A percentile compares a stretch with the other conserved stretches of the same genome.
These are phyloP conservation scores for Euproctis similis DNA, from an alignment of 2,888 invertebrate species.

Conservation along the genomic window DNA sequence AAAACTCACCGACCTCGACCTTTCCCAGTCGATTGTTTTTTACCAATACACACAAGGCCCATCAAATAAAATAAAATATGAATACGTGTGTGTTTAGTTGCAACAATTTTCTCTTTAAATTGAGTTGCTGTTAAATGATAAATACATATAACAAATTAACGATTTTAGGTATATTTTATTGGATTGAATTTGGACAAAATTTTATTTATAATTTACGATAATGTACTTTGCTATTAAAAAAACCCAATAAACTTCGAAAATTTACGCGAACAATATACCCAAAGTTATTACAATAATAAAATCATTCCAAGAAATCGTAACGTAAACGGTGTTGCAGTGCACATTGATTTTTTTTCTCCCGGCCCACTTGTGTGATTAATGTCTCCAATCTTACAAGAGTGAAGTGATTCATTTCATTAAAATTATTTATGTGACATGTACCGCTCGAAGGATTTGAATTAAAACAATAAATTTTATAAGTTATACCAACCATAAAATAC, in stretches of 20 bases:
- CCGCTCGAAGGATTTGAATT: slow-evolving; percentile 4
- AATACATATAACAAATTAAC: slow-evolving; percentile 1
- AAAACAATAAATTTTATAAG: not conserved
- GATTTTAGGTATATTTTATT: slow-evolving; percentile 1
- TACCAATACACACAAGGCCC: no score
- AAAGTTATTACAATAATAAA: slow-evolving; percentile 16
- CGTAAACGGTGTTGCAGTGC: slow-evolving; percentile 15
- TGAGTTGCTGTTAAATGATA: no score
- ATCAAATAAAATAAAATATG: no score
- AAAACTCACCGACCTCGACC: no score
- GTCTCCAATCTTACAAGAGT: slow-evolving; percentile 27
- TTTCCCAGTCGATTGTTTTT: no score
- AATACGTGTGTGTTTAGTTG: no score
- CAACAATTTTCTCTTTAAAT: no score
- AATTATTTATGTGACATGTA: slow-evolving; percentile 26
- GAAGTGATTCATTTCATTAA: slow-evolving; percentile 26
- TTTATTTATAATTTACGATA: not conserved
- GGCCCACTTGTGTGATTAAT: slow-evolving; percentile 29
- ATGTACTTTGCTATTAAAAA: slow-evolving; percentile 1
- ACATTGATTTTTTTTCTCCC: slow-evolving; percentile 24
- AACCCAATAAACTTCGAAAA: slow-evolving; percentile 7
- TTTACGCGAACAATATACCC: slow-evolving; percentile 8
- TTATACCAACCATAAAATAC: not conserved
- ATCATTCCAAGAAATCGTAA: slow-evolving; percentile 19
- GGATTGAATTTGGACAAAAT: slow-evolving; percentile 1